Evolutionary conservation across 2,888 invertebrate genomes (phyloP), one percentile per base, ranked within the genome.

Genomic region (Acheta domesticus): DNA sequence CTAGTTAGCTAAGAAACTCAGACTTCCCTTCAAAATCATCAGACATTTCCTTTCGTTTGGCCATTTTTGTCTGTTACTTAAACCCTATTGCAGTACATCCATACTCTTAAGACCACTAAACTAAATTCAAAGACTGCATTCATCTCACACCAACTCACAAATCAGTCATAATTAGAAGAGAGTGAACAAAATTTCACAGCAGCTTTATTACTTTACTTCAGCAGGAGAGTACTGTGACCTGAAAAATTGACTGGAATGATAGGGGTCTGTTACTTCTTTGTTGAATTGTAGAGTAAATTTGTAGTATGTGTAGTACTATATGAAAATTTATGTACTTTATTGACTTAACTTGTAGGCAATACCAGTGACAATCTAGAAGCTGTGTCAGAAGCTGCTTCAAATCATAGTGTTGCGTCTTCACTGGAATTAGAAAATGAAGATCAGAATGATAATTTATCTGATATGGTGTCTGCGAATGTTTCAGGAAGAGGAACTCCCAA

Each of bases 381-480:
- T 0, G 96, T 97, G 48, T 97, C 97, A 2, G 98, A 98, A 87
- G 97, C 96, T 0, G 97, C 97, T 0, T 97, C 96, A 79, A 97
- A 97, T 87, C 97, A 97, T 87, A 97, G 97, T 83, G 96, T 96
- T 79, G 96, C 96, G 11, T 89, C 89, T 0, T 97, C 96, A 80
- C 88, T 97, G 80, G 87, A 87, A 23, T 95, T 96, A 86, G 95
- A 96, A 85, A 95, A 95, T 85, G 95, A 96, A 87, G 89, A 89
- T 84, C 91, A 91, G 84, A 93, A 93, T 85, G 97, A 97, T 86
- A 98, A 98, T 88, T 90, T 99, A 36, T 97, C 97, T 0, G 99
- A 99, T 86, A 97, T 98, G 96, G 94, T 97, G 81, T 97, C 97
- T 0, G 97, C 97, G 0, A 97, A 98, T 87, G 96, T 96, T 48